Evolutionary conservation across 2,113 vertebrate species (phyloP).

Genomic region (Nyctibius bracteatus): DNA sequence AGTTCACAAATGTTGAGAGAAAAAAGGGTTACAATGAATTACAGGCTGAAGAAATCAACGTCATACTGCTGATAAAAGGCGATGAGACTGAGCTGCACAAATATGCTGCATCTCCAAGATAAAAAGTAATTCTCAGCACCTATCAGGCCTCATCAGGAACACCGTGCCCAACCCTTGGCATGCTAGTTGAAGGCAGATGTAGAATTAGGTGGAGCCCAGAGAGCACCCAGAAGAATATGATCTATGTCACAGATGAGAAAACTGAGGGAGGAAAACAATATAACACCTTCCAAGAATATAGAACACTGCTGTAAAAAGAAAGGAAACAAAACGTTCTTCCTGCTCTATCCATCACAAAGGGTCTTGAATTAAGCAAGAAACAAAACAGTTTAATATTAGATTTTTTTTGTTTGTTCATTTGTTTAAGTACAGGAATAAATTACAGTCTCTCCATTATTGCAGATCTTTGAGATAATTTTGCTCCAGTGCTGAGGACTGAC

Average conservation of each 20-base stretch:
- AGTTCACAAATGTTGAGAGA: neutral
- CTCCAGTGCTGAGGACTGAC: neutral
- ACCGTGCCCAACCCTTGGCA: neutral
- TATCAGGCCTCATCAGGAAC: neutral
- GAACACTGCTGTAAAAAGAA: neutral
- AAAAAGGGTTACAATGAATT: neutral
- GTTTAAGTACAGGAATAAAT: neutral
- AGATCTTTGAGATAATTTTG: neutral
- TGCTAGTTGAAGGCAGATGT: neutral
- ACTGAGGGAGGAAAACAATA: neutral
- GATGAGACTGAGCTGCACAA: neutral
- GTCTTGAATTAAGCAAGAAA: neutral
- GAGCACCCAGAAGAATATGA: neutral
- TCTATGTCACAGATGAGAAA: neutral
- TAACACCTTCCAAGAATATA: neutral
- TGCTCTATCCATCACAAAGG: neutral
- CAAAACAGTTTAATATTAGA: neutral
- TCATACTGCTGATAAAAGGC: neutral
- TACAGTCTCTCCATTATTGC: neutral
- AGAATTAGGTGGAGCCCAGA: neutral
- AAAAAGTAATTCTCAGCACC: neutral
- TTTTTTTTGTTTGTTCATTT: neutral
- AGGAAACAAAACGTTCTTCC: neutral
- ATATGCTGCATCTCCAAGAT: neutral
- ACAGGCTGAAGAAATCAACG: neutral